Evolutionary conservation across 2,888 invertebrate genomes (phyloP).

Genomic region (Erpobdella octoculata): DNA sequence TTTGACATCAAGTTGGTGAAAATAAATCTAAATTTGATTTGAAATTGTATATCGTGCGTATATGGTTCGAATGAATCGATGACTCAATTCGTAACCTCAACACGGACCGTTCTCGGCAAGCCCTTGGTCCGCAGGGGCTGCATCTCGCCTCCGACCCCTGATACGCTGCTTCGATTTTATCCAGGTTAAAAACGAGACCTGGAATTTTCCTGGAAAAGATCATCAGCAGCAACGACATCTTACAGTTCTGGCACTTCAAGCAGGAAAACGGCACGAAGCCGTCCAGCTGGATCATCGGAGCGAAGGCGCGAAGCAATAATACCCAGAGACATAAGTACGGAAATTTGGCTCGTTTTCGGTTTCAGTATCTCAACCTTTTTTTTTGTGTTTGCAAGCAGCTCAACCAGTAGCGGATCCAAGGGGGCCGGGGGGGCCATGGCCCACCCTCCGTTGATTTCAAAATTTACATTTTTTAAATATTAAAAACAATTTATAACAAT

Average conservation of each 20-base stretch:
- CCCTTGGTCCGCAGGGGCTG: no score
- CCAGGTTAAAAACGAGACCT: neutral
- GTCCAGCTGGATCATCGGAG: conserved; percentile 17
- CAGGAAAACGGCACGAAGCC: conserved; percentile 13
- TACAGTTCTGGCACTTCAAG: neutral
- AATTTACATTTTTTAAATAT: no score
- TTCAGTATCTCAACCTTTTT: neutral
- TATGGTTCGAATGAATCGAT: no score
- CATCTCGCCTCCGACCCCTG: no score
- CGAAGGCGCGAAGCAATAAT: neutral
- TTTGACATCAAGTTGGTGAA: conserved; percentile 72
- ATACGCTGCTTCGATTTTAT: no score
- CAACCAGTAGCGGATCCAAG: no score
- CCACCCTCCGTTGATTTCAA: no score
- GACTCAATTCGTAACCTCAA: no score
- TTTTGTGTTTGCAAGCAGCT: neutral
- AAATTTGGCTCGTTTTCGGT: no score
- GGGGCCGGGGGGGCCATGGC: no score
- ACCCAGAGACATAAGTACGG: neutral
- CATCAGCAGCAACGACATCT: neutral
- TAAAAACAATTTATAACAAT: no score
- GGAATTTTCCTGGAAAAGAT: neutral
- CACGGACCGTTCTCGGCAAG: no score
- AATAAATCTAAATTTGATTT: neutral
- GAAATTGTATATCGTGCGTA: neutral